Percentiles rank a stretch among this genome's conserved stretches.
Conservation (phyloP, 2,888 invertebrate genomes). For the Parapristionchus giblindavisi region DNA sequence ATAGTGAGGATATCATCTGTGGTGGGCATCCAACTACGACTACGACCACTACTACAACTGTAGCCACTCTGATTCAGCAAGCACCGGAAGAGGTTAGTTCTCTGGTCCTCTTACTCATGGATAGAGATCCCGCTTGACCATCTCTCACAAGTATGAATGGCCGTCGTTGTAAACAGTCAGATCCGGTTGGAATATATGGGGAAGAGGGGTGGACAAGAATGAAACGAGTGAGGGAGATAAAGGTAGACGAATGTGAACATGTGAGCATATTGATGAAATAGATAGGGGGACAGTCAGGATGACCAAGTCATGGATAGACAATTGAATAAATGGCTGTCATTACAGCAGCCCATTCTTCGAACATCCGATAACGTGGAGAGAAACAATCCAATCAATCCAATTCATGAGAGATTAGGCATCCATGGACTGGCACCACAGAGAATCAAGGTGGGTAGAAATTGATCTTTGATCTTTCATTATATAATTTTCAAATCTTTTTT, state of each 20-base stretch:
- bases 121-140: no score
- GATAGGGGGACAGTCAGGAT: no score
- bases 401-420: slow-evolving; percentile 29
- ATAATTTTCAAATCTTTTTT: background rate
- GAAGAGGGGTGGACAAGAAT: background rate
- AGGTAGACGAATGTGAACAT: no score
- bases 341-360: background rate
- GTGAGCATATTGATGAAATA: no score
- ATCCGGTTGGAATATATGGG: slow-evolving; percentile 26
- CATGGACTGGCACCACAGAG: slow-evolving; percentile 20
- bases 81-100: no score
- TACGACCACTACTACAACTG: slow-evolving; percentile 37
- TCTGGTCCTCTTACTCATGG: no score
- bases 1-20: slow-evolving; percentile 63
- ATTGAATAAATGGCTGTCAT: no score
- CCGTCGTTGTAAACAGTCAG: slow-evolving; percentile 15
- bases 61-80: no score
- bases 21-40: slow-evolving; percentile 47
- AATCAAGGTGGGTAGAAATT: slow-evolving; percentile 3
- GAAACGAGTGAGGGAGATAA: background rate
- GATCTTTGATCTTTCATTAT: no score
- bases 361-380: slow-evolving; percentile 7
- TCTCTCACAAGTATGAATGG: no score
- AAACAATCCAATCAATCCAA: no score
- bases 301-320: no score